Conservation (phyloP, 2,888 invertebrate genomes). For the Plagodis pulveraria region DNA sequence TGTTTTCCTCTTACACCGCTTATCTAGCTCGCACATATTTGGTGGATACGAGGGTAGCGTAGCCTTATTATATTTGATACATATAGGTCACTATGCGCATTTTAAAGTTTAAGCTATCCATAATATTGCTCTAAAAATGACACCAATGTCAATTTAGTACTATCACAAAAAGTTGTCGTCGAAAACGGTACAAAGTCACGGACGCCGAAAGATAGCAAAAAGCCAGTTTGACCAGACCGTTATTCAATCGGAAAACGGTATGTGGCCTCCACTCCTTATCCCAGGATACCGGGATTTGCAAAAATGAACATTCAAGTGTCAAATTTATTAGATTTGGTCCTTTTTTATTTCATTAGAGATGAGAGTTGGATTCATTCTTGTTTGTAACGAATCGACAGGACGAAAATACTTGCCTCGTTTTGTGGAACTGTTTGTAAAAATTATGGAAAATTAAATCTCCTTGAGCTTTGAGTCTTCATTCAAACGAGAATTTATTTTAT, state of each 20-base stretch:
- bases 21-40: too few relatives aligned
- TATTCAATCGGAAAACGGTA: conserved; percentile 52
- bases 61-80: too few relatives aligned
- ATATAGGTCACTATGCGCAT: too few relatives aligned
- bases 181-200: too few relatives aligned
- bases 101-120: too few relatives aligned
- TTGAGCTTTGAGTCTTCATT: too few relatives aligned
- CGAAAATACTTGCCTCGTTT: conserved; percentile 12
- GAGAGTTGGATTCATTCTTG: conserved; percentile 12
- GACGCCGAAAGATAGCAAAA: neutral
- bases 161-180: too few relatives aligned
- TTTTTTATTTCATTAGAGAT: conserved; percentile 22
- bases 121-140: too few relatives aligned
- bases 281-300: conserved; percentile 22
- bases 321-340: conserved; percentile 15
- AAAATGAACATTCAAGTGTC: conserved; percentile 31
- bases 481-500: too few relatives aligned
- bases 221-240: conserved; percentile 33
- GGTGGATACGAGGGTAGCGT: too few relatives aligned
- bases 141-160: too few relatives aligned
- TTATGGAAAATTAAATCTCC: neutral
- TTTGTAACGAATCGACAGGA: conserved; percentile 15
- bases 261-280: conserved; percentile 30
- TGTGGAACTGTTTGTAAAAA: conserved; percentile 1
- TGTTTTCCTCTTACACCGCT: too few relatives aligned